phyloP scores from a whole-genome alignment of 2,113 vertebrate species.

The Tachycineta bicolor region DNA sequence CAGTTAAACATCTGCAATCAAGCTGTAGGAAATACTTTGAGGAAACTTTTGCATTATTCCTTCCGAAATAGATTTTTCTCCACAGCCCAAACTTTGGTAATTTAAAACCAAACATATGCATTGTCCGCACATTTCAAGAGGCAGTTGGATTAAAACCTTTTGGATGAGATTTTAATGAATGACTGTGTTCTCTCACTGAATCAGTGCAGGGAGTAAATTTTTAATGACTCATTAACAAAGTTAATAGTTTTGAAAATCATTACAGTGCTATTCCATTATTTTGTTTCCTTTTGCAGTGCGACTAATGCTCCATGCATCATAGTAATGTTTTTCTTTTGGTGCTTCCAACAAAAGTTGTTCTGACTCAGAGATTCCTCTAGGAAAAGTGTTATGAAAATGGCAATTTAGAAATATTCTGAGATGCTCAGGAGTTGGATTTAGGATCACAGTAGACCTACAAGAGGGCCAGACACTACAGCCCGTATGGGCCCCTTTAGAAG shows the following conservation, averaged over 20 bases:
- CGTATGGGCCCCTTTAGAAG: background rate
- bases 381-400: background rate
- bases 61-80: background rate
- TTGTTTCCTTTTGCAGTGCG: slow-evolving; percentile 28
- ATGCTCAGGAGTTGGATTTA: background rate
- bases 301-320: slow-evolving; percentile 58
- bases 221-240: slow-evolving; percentile 66
- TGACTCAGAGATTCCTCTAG: background rate
- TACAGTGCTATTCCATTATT: slow-evolving; percentile 36
- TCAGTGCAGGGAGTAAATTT: slow-evolving; percentile 46
- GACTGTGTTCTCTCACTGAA: slow-evolving; percentile 4
- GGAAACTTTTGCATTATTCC: background rate
- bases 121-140: background rate
- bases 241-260: slow-evolving; percentile 64
- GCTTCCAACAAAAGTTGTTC: slow-evolving; percentile 21
- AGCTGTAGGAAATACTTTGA: background rate
- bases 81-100: background rate
- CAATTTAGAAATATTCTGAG: background rate
- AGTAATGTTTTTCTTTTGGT: slow-evolving; percentile 33
- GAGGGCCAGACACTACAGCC: background rate
- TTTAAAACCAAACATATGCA: background rate
- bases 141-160: slow-evolving; percentile 13
- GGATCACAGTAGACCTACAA: background rate
- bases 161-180: slow-evolving; percentile 51
- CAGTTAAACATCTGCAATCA: background rate